Evolutionary conservation across 2,113 vertebrate genomes (phyloP).

Genomic region (Passer domesticus): DNA sequence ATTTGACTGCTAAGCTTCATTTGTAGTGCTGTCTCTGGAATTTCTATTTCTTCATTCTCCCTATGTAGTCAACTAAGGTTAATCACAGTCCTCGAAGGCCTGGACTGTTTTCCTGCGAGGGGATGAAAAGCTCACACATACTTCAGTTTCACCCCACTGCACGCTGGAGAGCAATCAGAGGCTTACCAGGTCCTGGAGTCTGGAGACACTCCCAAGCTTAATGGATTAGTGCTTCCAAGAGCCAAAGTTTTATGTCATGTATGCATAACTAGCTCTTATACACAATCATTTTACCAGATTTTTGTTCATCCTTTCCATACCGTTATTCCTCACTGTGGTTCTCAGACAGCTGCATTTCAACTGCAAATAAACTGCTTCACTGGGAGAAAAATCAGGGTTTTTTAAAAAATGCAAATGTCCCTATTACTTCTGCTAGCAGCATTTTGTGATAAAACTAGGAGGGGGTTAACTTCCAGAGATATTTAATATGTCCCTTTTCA

Average conservation of each 20-base stretch:
- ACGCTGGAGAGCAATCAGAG: not conserved
- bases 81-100: not conserved
- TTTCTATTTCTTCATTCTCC: not conserved
- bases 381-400: not conserved
- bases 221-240: not conserved
- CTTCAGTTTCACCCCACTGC: not conserved
- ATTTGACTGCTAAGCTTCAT: not conserved
- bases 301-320: not conserved
- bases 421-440: not conserved
- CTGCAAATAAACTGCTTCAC: not conserved
- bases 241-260: not conserved
- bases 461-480: not conserved
- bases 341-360: not conserved
- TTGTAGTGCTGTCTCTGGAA: not conserved
- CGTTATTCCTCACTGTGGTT: not conserved
- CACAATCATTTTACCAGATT: not conserved
- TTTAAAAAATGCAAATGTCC: not conserved
- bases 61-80: not conserved
- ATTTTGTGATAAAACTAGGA: not conserved
- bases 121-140: accelerated
- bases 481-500: not conserved
- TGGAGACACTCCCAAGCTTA: not conserved
- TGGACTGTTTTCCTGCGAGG: not conserved
- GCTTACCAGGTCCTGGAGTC: not conserved
- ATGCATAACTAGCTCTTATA: not conserved